phyloP scores from a whole-genome alignment of 2,888 invertebrate species.

The Tachina grossa region DNA sequence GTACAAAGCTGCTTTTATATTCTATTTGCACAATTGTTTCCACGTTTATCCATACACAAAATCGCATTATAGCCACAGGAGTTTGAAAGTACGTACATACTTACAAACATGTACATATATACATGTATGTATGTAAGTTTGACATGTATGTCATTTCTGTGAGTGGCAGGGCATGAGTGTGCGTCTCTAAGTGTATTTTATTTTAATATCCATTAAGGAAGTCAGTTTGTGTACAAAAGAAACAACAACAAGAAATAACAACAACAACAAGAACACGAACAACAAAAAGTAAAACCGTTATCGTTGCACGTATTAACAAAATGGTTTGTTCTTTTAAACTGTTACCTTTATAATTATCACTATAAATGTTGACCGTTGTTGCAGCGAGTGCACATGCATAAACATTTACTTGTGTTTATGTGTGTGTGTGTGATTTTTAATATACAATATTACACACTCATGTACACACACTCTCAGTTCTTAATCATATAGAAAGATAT shows the following conservation, averaged over 20 bases:
- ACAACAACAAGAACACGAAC: neutral
- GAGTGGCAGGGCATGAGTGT: neutral
- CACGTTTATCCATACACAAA: slow-evolving; percentile 33
- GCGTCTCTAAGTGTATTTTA: slow-evolving; percentile 40
- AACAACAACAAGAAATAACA: slow-evolving; percentile 25
- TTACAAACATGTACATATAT: neutral
- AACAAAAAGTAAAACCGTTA: slow-evolving; percentile 55
- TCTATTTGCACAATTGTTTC: slow-evolving; percentile 59
- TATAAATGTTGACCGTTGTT: slow-evolving; percentile 62
- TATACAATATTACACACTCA: neutral
- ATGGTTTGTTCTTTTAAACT: slow-evolving; percentile 70
- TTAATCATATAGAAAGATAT: neutral
- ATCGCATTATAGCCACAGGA: slow-evolving; percentile 2
- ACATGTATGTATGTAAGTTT: slow-evolving; percentile 21
- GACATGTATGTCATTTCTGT: slow-evolving; percentile 55
- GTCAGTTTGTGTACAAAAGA: slow-evolving; percentile 50
- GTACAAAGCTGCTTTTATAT: slow-evolving; percentile 45
- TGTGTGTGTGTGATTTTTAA: neutral
- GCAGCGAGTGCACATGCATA: slow-evolving; percentile 45
- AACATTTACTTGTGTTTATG: neutral
- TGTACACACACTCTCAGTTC: neutral
- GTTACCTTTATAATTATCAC: slow-evolving; percentile 71
- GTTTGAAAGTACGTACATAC: neutral
- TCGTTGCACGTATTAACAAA: slow-evolving; percentile 67
- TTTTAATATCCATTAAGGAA: slow-evolving; percentile 71